phyloP scores from a whole-genome alignment of 2,888 invertebrate genomes.

The Scaptomyza tumidula region DNA sequence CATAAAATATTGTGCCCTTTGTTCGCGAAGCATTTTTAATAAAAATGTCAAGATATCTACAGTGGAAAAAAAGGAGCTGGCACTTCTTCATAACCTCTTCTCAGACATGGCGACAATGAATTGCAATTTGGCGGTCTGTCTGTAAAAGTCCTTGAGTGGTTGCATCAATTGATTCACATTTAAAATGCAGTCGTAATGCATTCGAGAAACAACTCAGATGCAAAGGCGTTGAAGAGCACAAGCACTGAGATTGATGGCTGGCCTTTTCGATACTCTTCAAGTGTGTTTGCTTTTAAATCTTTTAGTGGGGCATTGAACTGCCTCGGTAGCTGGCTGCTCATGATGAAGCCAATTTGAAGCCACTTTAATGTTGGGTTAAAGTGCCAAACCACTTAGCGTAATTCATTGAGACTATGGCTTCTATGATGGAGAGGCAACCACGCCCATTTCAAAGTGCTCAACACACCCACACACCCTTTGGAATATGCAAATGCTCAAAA shows the following conservation, averaged over 20 bases:
- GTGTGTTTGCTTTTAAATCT: slow-evolving; percentile 43
- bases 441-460: slow-evolving; percentile 51
- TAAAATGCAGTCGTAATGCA: slow-evolving; percentile 14
- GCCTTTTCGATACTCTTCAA: slow-evolving; percentile 13
- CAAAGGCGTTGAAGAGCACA: slow-evolving; percentile 28
- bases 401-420: slow-evolving; percentile 34
- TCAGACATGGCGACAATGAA: slow-evolving; percentile 56
- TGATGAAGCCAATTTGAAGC: slow-evolving; percentile 41
- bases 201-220: background rate
- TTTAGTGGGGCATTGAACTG: slow-evolving; percentile 47
- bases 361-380: slow-evolving; percentile 35
- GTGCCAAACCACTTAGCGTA: slow-evolving; percentile 44
- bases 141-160: slow-evolving; percentile 40
- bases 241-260: slow-evolving; percentile 29
- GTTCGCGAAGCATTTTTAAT: slow-evolving; percentile 68
- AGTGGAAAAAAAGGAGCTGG: background rate
- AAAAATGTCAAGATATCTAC: slow-evolving; percentile 67
- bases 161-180: slow-evolving; percentile 40
- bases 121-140: slow-evolving; percentile 45
- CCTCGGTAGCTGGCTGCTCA: slow-evolving; percentile 4
- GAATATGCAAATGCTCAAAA: slow-evolving; percentile 41
- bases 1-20: slow-evolving; percentile 70
- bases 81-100: slow-evolving; percentile 1
- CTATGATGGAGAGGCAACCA: slow-evolving; percentile 19
- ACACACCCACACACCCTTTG: slow-evolving; percentile 42